phyloP scores from a whole-genome alignment of 2,113 vertebrate species.

The Sprattus sprattus region DNA sequence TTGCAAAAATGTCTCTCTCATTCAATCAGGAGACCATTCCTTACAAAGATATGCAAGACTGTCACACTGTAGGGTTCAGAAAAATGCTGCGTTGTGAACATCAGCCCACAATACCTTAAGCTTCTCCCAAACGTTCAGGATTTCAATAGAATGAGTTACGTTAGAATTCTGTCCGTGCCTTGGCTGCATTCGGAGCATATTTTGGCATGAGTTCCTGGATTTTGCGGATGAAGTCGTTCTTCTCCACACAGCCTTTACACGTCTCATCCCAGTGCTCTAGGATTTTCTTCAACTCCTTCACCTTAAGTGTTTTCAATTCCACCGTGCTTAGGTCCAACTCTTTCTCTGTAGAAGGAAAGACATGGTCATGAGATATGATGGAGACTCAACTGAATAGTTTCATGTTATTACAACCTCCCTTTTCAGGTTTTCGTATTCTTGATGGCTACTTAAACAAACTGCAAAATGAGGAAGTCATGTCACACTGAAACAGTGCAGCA shows the following conservation, averaged over 20 bases:
- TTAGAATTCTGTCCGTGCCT: slow-evolving; percentile 89
- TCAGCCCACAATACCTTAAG: slow-evolving; percentile 22
- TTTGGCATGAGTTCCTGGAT: slow-evolving; percentile 97
- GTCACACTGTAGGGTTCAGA: background rate
- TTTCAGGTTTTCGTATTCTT: too few relatives aligned
- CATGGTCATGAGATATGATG: background rate
- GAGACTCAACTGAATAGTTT: too few relatives aligned
- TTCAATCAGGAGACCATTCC: slow-evolving; percentile 33
- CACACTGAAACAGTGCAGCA: too few relatives aligned
- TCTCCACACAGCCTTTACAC: slow-evolving; percentile 95
- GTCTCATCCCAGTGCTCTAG: slow-evolving; percentile 96
- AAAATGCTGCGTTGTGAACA: slow-evolving; percentile 17
- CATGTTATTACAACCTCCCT: too few relatives aligned
- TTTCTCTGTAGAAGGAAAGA: slow-evolving; percentile 74
- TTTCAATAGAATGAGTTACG: background rate
- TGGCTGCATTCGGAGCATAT: slow-evolving; percentile 88
- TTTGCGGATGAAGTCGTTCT: slow-evolving; percentile 93
- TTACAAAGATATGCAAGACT: slow-evolving; percentile 29
- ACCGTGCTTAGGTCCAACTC: slow-evolving; percentile 91
- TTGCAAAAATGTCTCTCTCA: slow-evolving; percentile 38
- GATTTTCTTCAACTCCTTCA: slow-evolving; percentile 95
- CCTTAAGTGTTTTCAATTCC: slow-evolving; percentile 92
- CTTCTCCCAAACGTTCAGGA: slow-evolving; percentile 16
- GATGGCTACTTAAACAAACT: too few relatives aligned
- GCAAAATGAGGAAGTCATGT: too few relatives aligned